Conservation (phyloP, 2,888 invertebrate genomes). For the Hedychridium roseum region DNA sequence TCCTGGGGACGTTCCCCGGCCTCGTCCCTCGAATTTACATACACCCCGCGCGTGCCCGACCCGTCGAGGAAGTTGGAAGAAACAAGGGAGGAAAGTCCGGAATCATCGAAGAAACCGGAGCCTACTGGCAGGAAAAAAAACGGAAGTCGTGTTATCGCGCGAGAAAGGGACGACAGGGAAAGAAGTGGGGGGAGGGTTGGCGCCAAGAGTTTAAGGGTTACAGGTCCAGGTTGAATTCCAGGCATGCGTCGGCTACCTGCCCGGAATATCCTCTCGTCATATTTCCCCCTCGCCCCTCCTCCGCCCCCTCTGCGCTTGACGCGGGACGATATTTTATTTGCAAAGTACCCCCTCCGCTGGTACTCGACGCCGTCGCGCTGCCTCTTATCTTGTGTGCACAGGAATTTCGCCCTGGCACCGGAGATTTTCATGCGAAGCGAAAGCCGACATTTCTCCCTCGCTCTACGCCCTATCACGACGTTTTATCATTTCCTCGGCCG, state of each 20-base stretch:
- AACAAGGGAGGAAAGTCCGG: neutral
- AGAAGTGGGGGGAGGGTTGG: neutral
- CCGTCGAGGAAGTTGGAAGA: conserved; percentile 5
- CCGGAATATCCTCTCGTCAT: conserved; percentile 45
- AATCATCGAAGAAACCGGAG: too few species aligned
- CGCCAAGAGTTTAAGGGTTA: conserved; percentile 27
- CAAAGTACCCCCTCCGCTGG: conserved; percentile 39
- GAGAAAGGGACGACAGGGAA: neutral
- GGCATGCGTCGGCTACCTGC: conserved; percentile 42
- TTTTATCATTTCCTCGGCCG: neutral
- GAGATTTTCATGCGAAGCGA: conserved; percentile 27
- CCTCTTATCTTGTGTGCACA: conserved; percentile 53
- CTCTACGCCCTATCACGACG: neutral
- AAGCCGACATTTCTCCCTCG: conserved; percentile 6
- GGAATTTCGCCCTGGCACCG: conserved; percentile 39
- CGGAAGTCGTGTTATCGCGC: neutral
- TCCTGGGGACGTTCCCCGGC: conserved; percentile 10
- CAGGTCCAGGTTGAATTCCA: conserved; percentile 38
- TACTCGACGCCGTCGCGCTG: conserved; percentile 30
- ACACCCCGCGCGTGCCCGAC: conserved; percentile 9
- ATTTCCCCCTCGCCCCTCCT: conserved; percentile 26
- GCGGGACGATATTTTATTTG: conserved; percentile 52
- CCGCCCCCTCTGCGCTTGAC: conserved; percentile 23
- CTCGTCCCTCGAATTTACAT: conserved; percentile 16
- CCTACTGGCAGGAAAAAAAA: neutral